Evolutionary conservation across 2,797 vertebrate species (phyloP).

Genomic region (Neostethus bicornis): DNA sequence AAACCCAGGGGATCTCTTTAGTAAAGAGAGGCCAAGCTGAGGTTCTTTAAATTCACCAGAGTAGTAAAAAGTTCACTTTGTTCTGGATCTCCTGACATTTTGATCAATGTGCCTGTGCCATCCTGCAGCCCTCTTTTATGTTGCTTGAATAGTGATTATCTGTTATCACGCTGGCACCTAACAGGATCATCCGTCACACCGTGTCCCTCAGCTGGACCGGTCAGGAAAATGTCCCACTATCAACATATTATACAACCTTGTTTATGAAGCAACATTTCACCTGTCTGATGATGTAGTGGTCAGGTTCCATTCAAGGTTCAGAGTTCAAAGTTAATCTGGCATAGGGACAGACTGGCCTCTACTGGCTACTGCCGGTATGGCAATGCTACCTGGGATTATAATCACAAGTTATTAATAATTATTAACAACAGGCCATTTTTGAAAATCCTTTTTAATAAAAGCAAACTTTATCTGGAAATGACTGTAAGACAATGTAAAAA

Average conservation of each 20-base stretch:
- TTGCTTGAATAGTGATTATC: slow-evolving; percentile 70
- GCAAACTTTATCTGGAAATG: too few relatives aligned
- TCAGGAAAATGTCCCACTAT: slow-evolving; percentile 57
- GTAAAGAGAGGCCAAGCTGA: slow-evolving; percentile 39
- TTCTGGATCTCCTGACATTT: slow-evolving; percentile 62
- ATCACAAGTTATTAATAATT: too few relatives aligned
- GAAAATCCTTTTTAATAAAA: too few relatives aligned
- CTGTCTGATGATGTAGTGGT: slow-evolving; percentile 56
- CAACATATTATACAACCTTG: slow-evolving; percentile 49
- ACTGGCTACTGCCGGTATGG: slow-evolving; percentile 35
- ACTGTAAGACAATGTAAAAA: too few relatives aligned
- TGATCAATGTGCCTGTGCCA: slow-evolving; percentile 68
- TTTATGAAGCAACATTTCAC: slow-evolving; percentile 58
- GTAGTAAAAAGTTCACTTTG: slow-evolving; percentile 61
- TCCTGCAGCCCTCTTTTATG: slow-evolving; percentile 52
- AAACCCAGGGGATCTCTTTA: slow-evolving; percentile 45
- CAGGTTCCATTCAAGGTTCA: slow-evolving; percentile 55
- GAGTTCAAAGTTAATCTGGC: slow-evolving; percentile 30
- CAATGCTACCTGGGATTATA: slow-evolving; percentile 2
- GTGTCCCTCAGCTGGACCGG: slow-evolving; percentile 46
- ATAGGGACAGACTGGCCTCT: slow-evolving; percentile 70
- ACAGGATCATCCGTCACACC: slow-evolving; percentile 60
- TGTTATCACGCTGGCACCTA: slow-evolving; percentile 62
- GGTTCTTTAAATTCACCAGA: slow-evolving; percentile 55
- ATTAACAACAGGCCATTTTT: too few relatives aligned